Conservation (phyloP, 2,113 vertebrate species). For the Kryptolebias marmoratus region DNA sequence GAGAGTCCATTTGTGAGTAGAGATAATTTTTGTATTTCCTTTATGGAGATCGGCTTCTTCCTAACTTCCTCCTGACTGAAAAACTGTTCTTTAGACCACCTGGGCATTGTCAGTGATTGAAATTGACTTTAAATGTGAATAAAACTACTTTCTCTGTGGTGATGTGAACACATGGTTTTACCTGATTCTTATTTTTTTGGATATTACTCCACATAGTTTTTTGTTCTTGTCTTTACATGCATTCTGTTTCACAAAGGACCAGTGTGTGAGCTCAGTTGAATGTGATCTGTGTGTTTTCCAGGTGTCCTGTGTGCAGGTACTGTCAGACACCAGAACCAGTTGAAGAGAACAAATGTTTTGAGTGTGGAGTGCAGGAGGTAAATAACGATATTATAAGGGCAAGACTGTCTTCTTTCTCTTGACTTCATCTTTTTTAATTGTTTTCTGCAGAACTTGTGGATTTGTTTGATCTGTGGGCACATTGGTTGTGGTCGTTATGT, state of each 20-base stretch:
- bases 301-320: slow-evolving; percentile 97
- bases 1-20: neutral
- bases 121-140: neutral
- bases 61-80: neutral
- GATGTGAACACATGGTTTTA: slow-evolving; percentile 3
- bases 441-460: slow-evolving; percentile 93
- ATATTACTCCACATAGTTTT: slow-evolving; percentile 46
- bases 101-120: neutral
- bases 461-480: slow-evolving; percentile 97
- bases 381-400: slow-evolving; percentile 14
- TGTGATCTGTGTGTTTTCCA: slow-evolving; percentile 65
- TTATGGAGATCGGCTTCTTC: too few species aligned
- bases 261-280: slow-evolving; percentile 12
- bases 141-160: neutral
- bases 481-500: slow-evolving; percentile 97
- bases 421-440: too few species aligned
- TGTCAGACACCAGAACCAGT: slow-evolving; percentile 98
- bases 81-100: neutral
- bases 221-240: slow-evolving; percentile 20
- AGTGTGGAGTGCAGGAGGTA: slow-evolving; percentile 99
- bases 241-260: slow-evolving; percentile 36
- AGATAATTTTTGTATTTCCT: too few species aligned
- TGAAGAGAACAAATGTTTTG: slow-evolving; percentile 98
- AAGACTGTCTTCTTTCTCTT: neutral
- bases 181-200: slow-evolving; percentile 29